These are phyloP conservation scores for Tarsius wallacei DNA, from an alignment of 2,797 vertebrate genomes.

Conservation along the genomic window DNA sequence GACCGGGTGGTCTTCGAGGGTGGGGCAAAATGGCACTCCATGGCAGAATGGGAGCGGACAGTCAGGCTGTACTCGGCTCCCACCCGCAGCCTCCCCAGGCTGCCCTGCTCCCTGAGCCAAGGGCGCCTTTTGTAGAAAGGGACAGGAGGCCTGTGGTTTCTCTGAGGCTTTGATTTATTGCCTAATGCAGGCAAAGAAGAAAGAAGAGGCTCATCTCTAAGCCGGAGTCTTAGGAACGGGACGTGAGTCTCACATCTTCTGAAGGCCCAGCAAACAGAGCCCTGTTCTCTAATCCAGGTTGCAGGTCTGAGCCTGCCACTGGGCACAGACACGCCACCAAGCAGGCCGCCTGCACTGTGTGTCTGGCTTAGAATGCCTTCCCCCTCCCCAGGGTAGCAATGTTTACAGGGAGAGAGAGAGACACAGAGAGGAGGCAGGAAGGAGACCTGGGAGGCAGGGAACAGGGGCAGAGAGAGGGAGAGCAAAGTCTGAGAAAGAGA, in stretches of 20 bases:
- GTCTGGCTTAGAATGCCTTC: slow-evolving; percentile 87
- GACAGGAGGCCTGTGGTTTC: slow-evolving; percentile 90
- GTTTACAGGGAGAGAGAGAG: slow-evolving; percentile 83
- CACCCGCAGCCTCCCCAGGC: slow-evolving; percentile 35
- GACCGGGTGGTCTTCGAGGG: background rate
- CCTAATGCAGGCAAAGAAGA: slow-evolving; percentile 90
- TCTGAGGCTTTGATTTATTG: slow-evolving; percentile 90
- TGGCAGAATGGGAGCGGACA: background rate
- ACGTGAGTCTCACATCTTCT: slow-evolving; percentile 89
- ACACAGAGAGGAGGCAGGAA: background rate
- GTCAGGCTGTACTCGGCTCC: background rate
- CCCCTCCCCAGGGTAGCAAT: slow-evolving; percentile 80
- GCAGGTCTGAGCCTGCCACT: slow-evolving; percentile 90
- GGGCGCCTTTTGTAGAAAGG: slow-evolving; percentile 84
- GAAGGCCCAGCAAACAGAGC: slow-evolving; percentile 89
- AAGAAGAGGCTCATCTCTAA: slow-evolving; percentile 88
- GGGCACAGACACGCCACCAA: slow-evolving; percentile 86
- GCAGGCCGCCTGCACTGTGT: slow-evolving; percentile 83
- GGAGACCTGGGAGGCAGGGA: background rate
- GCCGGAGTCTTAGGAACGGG: slow-evolving; percentile 89
- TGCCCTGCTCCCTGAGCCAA: slow-evolving; percentile 62
- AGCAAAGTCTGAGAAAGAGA: background rate
- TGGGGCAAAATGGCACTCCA: background rate
- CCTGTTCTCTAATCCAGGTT: slow-evolving; percentile 88
- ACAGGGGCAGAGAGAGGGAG: background rate